phyloP scores from a whole-genome alignment of 2,888 invertebrate species.

The Metellina segmentata region DNA sequence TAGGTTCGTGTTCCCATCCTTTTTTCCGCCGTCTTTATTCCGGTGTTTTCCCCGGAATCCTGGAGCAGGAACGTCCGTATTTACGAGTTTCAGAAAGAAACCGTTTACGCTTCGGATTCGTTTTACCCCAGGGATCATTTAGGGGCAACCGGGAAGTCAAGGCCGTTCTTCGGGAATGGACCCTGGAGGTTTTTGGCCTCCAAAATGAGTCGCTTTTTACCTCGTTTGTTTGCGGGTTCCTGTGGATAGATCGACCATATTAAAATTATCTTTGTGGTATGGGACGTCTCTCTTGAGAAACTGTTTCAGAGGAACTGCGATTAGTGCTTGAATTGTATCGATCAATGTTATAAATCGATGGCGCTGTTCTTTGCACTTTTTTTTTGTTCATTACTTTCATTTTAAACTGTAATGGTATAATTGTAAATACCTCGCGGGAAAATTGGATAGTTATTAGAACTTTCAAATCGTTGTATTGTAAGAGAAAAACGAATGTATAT shows the following conservation, averaged over 20 bases:
- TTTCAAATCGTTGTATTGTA: too few relatives aligned
- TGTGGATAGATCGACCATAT: background rate
- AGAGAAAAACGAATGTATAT: too few relatives aligned
- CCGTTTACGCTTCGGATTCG: constrained; percentile 41
- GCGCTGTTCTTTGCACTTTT: background rate
- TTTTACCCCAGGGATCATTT: constrained; percentile 20
- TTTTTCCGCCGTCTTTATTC: constrained; percentile 52
- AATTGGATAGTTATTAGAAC: background rate
- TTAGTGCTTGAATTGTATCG: too few relatives aligned
- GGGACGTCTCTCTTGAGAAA: background rate
- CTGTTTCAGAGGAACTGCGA: background rate
- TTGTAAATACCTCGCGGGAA: background rate
- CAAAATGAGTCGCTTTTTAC: background rate
- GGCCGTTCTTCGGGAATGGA: constrained; percentile 24
- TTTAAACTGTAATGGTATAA: background rate
- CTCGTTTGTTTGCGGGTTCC: background rate
- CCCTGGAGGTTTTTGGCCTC: constrained; percentile 3
- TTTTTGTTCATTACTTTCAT: background rate
- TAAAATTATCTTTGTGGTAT: background rate
- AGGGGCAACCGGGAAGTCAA: constrained; percentile 14
- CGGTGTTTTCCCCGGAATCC: constrained; percentile 35
- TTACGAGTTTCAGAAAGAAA: constrained; percentile 50
- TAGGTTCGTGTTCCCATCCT: constrained; percentile 50
- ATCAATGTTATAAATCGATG: background rate
- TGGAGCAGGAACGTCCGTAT: constrained; percentile 13